Conservation (phyloP, 2,113 vertebrate species). For the Lethenteron reissneri region DNA sequence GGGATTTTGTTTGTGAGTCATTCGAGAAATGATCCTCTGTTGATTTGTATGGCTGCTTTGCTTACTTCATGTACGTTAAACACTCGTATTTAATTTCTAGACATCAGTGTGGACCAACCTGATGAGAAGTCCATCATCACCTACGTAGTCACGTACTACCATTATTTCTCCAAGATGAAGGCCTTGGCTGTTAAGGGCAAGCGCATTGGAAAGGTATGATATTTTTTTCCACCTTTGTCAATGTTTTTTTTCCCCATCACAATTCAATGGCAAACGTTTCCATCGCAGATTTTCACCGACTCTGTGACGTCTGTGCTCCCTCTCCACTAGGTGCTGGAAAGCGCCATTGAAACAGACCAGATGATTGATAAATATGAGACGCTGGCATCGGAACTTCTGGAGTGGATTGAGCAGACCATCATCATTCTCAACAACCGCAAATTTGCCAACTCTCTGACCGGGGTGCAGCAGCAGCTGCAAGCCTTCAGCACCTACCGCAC, state of each 20-base stretch:
- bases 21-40: too few species aligned
- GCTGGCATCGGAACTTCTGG: conserved; percentile 72
- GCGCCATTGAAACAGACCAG: conserved; percentile 85
- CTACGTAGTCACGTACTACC: conserved; percentile 89
- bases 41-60: too few species aligned
- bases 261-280: too few species aligned
- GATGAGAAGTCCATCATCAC: conserved; percentile 97
- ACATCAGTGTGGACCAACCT: conserved; percentile 92
- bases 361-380: conserved; percentile 92
- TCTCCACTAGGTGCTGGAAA: conserved; percentile 51
- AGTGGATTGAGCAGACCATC: conserved; percentile 96
- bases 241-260: too few species aligned
- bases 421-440: conserved; percentile 95
- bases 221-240: too few species aligned
- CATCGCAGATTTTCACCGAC: too few species aligned
- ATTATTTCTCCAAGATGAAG: conserved; percentile 99
- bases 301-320: conserved; percentile 2
- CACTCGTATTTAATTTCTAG: conserved; percentile 23
- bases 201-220: conserved; percentile 65
- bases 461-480: conserved; percentile 83
- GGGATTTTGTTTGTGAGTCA: too few species aligned
- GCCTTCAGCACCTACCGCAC: conserved; percentile 94
- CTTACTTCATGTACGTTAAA: too few species aligned
- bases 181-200: conserved; percentile 90
- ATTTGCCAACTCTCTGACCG: conserved; percentile 72